A percentile compares a stretch with the other conserved stretches of the same genome.
Evolutionary conservation across 2,888 invertebrate genomes (phyloP).

Genomic region (Elysia crispata): DNA sequence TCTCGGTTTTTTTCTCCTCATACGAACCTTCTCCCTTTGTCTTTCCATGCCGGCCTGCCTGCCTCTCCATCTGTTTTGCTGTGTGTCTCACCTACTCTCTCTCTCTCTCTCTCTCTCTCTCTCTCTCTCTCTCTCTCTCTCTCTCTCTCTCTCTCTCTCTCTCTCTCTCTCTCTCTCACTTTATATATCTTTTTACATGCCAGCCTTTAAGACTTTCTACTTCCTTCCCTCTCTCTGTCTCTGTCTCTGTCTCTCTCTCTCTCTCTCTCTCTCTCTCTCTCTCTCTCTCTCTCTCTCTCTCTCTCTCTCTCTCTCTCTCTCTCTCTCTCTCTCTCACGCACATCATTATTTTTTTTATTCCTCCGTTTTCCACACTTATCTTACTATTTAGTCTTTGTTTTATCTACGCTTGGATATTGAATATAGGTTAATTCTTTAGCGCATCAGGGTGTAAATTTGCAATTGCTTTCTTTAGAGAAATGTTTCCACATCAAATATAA

Average conservation of each 20-base stretch:
- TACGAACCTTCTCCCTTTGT: neutral
- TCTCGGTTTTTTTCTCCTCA: slow-evolving; percentile 3
- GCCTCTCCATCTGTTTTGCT: neutral
- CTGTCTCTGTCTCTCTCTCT: slow-evolving; percentile 30
- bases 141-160: slow-evolving; percentile 28
- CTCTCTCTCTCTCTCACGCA: neutral
- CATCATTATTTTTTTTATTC: slow-evolving; percentile 15
- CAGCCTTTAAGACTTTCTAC: neutral
- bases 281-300: slow-evolving; percentile 34
- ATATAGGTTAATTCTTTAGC: too few species aligned
- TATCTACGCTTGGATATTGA: neutral
- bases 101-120: slow-evolving; percentile 12
- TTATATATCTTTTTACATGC: slow-evolving; percentile 3
- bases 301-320: slow-evolving; percentile 28
- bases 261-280: slow-evolving; percentile 29
- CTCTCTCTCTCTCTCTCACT: neutral
- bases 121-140: slow-evolving; percentile 9
- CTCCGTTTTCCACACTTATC: too few species aligned
- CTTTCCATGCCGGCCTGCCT: neutral
- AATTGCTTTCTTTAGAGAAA: too few species aligned
- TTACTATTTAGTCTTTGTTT: too few species aligned
- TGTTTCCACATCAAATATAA: too few species aligned
- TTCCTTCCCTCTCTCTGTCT: slow-evolving; percentile 14
- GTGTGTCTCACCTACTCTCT: neutral
- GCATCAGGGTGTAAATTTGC: too few species aligned